Conservation (phyloP, 1,140 invertebrate genomes). For the Arctopsyche grandis region DNA sequence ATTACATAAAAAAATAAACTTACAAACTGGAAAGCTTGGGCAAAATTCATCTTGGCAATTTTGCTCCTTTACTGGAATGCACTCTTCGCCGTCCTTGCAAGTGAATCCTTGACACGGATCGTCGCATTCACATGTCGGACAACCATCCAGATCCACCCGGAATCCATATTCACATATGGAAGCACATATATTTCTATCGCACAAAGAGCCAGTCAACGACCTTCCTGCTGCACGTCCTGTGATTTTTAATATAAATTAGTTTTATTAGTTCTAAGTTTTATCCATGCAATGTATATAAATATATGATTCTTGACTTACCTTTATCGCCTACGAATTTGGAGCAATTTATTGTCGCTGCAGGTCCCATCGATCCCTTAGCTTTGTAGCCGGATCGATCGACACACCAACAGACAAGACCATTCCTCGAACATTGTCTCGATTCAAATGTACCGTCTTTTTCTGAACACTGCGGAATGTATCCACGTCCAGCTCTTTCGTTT, state of each 20-base stretch:
- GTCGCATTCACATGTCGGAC: constrained; percentile 85
- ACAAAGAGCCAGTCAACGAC: constrained; percentile 64
- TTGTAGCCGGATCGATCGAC: constrained; percentile 81
- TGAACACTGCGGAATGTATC: constrained; percentile 84
- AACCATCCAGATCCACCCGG: constrained; percentile 79
- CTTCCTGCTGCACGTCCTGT: constrained; percentile 60
- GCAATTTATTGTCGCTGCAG: constrained; percentile 76
- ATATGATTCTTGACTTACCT: constrained; percentile 17
- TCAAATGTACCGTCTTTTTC: constrained; percentile 75
- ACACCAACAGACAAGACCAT: constrained; percentile 88
- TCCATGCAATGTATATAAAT: too few relatives aligned
- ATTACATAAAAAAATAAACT: constrained; percentile 56
- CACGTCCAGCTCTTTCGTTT: constrained; percentile 80
- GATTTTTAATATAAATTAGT: constrained; percentile 55
- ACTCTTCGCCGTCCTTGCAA: constrained; percentile 78
- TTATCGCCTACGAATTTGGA: constrained; percentile 52
- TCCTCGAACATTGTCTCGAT: constrained; percentile 80
- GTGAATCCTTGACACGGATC: constrained; percentile 83
- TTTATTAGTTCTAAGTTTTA: too few relatives aligned
- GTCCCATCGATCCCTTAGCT: constrained; percentile 80
- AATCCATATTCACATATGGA: constrained; percentile 87
- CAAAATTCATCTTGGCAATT: constrained; percentile 76
- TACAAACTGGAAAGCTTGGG: constrained; percentile 78
- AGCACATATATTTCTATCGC: constrained; percentile 74
- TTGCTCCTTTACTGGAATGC: constrained; percentile 75